Conservation (phyloP, 2,797 vertebrate genomes). For the Scomberomorus guttatus region DNA sequence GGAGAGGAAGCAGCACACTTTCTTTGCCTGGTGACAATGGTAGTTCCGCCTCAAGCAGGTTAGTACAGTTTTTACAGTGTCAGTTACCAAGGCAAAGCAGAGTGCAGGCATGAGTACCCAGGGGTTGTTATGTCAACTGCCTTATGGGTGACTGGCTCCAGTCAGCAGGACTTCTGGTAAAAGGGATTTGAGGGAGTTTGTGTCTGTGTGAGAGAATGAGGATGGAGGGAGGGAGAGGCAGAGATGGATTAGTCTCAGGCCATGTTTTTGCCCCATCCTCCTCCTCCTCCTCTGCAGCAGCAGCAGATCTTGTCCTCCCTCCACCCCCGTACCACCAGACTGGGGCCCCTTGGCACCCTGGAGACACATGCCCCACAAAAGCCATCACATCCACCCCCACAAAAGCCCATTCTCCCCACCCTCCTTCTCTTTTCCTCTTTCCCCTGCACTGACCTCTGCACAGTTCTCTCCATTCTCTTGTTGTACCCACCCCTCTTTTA, state of each 20-base stretch:
- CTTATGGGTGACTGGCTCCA: constrained; percentile 75
- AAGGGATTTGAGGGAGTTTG: constrained; percentile 76
- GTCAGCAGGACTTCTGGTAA: constrained; percentile 80
- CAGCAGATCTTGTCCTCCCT: constrained; percentile 52
- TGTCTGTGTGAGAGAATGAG: constrained; percentile 66
- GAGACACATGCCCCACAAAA: constrained; percentile 76
- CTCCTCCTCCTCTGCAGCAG: constrained; percentile 11
- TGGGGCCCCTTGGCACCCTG: constrained; percentile 67
- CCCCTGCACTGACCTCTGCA: constrained; percentile 49
- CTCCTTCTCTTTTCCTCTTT: constrained; percentile 38
- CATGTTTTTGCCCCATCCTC: constrained; percentile 52
- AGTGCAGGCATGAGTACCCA: constrained; percentile 62
- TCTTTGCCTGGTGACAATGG: constrained; percentile 44
- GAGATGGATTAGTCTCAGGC: constrained; percentile 69
- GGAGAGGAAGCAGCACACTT: constrained; percentile 24
- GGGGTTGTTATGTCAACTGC: constrained; percentile 79
- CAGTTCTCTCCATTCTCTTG: constrained; percentile 38
- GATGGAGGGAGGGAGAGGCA: constrained; percentile 36
- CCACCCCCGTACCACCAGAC: constrained; percentile 53
- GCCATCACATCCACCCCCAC: constrained; percentile 65
- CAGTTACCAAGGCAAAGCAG: constrained; percentile 58
- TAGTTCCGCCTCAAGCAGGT: constrained; percentile 43
- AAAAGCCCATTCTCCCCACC: constrained; percentile 53
- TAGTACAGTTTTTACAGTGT: constrained; percentile 67
- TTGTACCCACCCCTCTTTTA: constrained; percentile 10